Conservation (phyloP, 2,888 invertebrate genomes). For the Gibbula magus region DNA sequence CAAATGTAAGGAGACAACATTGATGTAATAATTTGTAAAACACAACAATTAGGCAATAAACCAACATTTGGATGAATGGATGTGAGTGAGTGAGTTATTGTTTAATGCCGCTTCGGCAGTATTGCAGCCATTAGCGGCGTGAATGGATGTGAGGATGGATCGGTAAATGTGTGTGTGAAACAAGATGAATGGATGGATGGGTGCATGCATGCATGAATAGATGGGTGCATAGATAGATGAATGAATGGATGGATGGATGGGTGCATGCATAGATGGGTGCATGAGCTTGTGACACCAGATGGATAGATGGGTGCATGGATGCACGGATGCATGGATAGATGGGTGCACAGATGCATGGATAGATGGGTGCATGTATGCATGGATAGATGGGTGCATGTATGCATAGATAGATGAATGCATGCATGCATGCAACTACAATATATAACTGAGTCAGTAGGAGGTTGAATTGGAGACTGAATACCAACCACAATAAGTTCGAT, state of each 20-base stretch:
- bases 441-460: no score
- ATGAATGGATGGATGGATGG: neutral
- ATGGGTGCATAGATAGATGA: neutral
- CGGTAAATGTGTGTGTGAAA: no score
- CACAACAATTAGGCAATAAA: no score
- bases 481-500: constrained; percentile 87
- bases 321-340: neutral
- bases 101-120: no score
- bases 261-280: neutral
- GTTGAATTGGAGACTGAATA: constrained; percentile 22
- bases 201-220: neutral
- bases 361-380: neutral
- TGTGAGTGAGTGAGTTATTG: no score
- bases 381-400: neutral
- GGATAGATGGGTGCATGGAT: neutral
- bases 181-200: no score
- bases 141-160: no score
- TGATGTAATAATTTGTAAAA: no score
- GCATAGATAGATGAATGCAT: neutral
- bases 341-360: neutral
- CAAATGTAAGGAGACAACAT: no score
- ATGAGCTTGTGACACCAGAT: neutral
- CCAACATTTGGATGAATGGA: no score
- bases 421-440: neutral
- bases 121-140: no score